Evolutionary conservation across 2,888 invertebrate genomes (phyloP).

Genomic region (Cenopis cana): DNA sequence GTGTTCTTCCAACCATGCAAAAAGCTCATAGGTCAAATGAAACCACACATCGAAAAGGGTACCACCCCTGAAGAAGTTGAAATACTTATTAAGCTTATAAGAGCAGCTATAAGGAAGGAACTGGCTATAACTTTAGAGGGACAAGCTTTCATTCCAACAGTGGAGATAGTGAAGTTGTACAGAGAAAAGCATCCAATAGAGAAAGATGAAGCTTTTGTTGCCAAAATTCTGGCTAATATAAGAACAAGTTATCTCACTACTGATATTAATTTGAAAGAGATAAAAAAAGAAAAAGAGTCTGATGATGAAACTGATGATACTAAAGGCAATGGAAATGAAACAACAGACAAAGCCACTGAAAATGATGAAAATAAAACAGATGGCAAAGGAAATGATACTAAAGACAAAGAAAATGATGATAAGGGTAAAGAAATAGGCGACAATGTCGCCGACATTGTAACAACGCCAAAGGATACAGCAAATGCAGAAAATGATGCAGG

Average conservation of each 20-base stretch:
- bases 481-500: slow-evolving; percentile 30
- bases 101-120: slow-evolving; percentile 49
- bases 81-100: slow-evolving; percentile 42
- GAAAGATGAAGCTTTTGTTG: slow-evolving; percentile 49
- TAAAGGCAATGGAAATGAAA: slow-evolving; percentile 14
- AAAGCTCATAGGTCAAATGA: slow-evolving; percentile 33
- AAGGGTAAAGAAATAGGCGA: slow-evolving; percentile 10
- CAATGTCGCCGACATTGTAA: slow-evolving; percentile 4
- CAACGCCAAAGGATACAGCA: slow-evolving; percentile 9
- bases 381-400: slow-evolving; percentile 25
- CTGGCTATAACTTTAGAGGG: slow-evolving; percentile 48
- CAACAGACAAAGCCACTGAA: slow-evolving; percentile 28
- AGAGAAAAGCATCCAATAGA: slow-evolving; percentile 48
- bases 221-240: slow-evolving; percentile 47
- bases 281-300: slow-evolving; percentile 25
- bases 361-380: slow-evolving; percentile 32
- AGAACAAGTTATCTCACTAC: slow-evolving; percentile 45
- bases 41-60: slow-evolving; percentile 26
- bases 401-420: slow-evolving; percentile 28
- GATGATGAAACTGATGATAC: slow-evolving; percentile 12
- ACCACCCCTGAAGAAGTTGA: slow-evolving; percentile 14
- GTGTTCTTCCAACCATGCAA: slow-evolving; percentile 39
- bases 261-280: slow-evolving; percentile 6
- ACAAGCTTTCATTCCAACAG: slow-evolving; percentile 40
- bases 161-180: slow-evolving; percentile 48